Evolutionary conservation across 1,140 invertebrate species (phyloP), one percentile per base, ranked within the genome.

Genomic region (Drosophila melanica): DNA sequence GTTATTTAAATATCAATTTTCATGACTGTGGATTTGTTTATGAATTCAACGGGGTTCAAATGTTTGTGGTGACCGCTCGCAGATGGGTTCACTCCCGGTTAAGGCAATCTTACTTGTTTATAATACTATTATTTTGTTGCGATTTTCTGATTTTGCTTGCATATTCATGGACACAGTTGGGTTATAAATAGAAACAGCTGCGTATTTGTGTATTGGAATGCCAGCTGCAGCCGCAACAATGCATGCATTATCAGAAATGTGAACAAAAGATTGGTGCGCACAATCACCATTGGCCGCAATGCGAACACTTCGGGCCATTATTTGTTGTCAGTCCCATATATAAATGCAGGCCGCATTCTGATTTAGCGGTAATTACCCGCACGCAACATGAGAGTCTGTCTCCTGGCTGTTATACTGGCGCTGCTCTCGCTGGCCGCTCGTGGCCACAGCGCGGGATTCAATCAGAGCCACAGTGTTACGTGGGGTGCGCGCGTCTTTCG

Each of bases 391-490:
- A 78, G 75, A 66, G 51, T 72, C 6, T 18, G 11, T 60, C 67
- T 37, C 4, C 18, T 73, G 39, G 18, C 47, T 18, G 18, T 39
- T 18, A 37, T 23, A 20, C 41, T 75, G 7, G 16, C 65, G 23
- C 8, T 59, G 10, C 2, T 87, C n/a, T 39, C 66, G 3, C 48
- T 84, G 47, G 7, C 41, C 1, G 79, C 66, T 14, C 0, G 41
- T 7, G 7, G 51, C 35, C 48, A 50, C 16, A 65, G 47, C 0
- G 41, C 65, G 5, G 82, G 70, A 9, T 44, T 20, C 18, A 73
- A 80, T n/a, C 37, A 14, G 2, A 91, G 90, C 53, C 76, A 91
- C 16, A 82, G 90, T 41, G 48, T 91, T 3, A 79, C 84, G 2
- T 89, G 87, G 90, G 90, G 90, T 20, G 51, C 67, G 14, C 85